Evolutionary conservation across 2,113 vertebrate genomes (phyloP), one percentile per base, ranked within the genome.

Genomic region (Prolemur simus): DNA sequence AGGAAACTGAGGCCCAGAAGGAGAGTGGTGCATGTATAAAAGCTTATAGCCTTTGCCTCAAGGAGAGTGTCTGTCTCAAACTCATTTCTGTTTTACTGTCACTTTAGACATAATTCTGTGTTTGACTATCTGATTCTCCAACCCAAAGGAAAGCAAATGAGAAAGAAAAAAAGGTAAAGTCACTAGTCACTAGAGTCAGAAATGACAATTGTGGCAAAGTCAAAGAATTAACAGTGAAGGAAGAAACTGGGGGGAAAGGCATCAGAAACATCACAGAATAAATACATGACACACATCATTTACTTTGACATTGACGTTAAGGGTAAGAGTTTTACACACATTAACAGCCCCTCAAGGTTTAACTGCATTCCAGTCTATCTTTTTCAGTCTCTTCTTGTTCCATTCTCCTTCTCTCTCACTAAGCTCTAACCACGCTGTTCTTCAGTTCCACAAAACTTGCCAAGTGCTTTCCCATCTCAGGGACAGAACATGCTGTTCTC

Each of bases 141-240:
- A 74, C 17, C 49, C 58, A 92, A 78, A 39, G 66, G 42, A 94
- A 89, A 92, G 21, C 64, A 93, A 93, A 47, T 96, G 76, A 92
- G 32, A 82, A 25, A 86, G 76, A 93, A 85, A 88, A 94, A 8
- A 85, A 80, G 18, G 83, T 90, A 52, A 76, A 7, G 5, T 73
- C 32, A 81, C 29, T 85, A 7, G 5, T 73, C 32, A 81, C 29
- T 85, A 66, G 23, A 49, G 34, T 60, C 7, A 58, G 29, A 74
- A 47, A 47, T 12, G 45, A 68, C 63, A 39, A 83, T 17, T 64
- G 27, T 37, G 83, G 47, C 39, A 87, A 82, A 78, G 4, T 87
- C 32, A 81, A 96, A 92, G 34, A 74, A 83, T 89, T 89, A 91
- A 42, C 2, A 74, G 25, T 17, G 17, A 91, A 91, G 11, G 10